These are phyloP conservation scores for Dendrolimus kikuchii DNA, from an alignment of 1,140 invertebrate species.

Conservation along the genomic window DNA sequence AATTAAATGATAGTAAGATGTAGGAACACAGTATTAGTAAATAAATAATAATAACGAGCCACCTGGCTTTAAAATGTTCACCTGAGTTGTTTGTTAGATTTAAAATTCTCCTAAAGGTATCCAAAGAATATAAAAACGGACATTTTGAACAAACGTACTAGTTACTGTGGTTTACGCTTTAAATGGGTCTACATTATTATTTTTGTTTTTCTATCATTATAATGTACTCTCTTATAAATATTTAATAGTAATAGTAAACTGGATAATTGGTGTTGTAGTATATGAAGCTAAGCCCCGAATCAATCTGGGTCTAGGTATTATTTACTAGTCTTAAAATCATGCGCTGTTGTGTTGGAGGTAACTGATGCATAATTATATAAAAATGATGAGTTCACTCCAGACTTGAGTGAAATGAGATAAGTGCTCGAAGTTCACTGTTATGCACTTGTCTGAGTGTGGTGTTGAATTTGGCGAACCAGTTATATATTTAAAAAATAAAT, in stretches of 20 bases:
- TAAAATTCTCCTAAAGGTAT: conserved; percentile 17
- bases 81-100: too few relatives aligned
- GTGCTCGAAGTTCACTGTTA: neutral
- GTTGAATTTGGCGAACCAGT: conserved; percentile 34
- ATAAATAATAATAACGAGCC: too few relatives aligned
- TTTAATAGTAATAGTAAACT: conserved; percentile 36
- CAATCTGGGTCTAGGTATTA: conserved; percentile 42
- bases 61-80: too few relatives aligned
- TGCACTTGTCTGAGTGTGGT: conserved; percentile 11
- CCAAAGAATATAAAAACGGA: conserved; percentile 44
- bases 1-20: too few relatives aligned
- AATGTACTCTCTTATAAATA: conserved; percentile 34
- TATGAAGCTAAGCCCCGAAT: conserved; percentile 33
- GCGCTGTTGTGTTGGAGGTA: conserved; percentile 17
- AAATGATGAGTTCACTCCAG: too few relatives aligned
- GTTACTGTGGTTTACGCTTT: conserved; percentile 50
- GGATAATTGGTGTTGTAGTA: conserved; percentile 55
- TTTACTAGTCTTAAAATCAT: conserved; percentile 38
- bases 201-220: conserved; percentile 42
- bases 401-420: too few relatives aligned
- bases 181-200: conserved; percentile 28
- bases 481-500: conserved; percentile 4
- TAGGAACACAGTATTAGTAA: too few relatives aligned
- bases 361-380: conserved; percentile 15
- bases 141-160: conserved; percentile 65